These are phyloP conservation scores for Malacoctenus gilli DNA, from an alignment of 2,797 vertebrate genomes.

Conservation along the genomic window DNA sequence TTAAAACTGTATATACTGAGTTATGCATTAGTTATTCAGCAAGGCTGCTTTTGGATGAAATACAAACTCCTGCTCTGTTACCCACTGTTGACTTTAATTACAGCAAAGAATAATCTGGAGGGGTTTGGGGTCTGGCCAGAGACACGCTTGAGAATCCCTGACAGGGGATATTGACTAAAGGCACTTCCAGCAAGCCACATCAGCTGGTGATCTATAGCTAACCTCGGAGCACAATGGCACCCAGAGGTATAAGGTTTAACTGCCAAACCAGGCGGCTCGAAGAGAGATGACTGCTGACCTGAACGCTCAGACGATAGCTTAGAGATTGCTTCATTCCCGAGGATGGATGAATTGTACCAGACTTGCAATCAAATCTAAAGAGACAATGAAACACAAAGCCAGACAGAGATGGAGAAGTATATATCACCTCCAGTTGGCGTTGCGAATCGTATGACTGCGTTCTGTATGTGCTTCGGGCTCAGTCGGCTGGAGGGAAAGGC, in stretches of 20 bases:
- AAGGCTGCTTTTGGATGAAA: no score
- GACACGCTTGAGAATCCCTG: conserved; percentile 36
- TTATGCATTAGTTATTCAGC: background rate
- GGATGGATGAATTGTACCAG: conserved; percentile 33
- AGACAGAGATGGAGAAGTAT: conserved; percentile 17
- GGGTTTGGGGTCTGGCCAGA: conserved; percentile 30
- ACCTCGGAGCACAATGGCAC: conserved; percentile 47
- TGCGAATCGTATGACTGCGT: conserved; percentile 5
- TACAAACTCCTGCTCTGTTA: background rate
- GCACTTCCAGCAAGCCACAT: conserved; percentile 27
- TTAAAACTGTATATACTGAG: conserved; percentile 5
- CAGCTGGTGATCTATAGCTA: conserved; percentile 46
- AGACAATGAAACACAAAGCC: conserved; percentile 44
- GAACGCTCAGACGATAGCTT: conserved; percentile 24
- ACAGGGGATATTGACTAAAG: conserved; percentile 55
- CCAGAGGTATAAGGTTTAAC: conserved; percentile 38
- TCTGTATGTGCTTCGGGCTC: background rate
- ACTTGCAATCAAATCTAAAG: conserved; percentile 49
- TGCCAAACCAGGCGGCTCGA: conserved; percentile 11
- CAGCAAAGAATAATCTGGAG: conserved; percentile 48
- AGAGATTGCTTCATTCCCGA: conserved; percentile 27
- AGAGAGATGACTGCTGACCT: conserved; percentile 12
- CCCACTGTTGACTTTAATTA: conserved; percentile 58
- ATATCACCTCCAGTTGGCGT: conserved; percentile 8
- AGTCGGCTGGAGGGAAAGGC: conserved; percentile 40